Evolutionary conservation across 30 jellyfish, hydroid and myxozoan genomes (phyloP), one percentile per base, ranked within the genome.

Genomic region (Aurelia aurita): DNA sequence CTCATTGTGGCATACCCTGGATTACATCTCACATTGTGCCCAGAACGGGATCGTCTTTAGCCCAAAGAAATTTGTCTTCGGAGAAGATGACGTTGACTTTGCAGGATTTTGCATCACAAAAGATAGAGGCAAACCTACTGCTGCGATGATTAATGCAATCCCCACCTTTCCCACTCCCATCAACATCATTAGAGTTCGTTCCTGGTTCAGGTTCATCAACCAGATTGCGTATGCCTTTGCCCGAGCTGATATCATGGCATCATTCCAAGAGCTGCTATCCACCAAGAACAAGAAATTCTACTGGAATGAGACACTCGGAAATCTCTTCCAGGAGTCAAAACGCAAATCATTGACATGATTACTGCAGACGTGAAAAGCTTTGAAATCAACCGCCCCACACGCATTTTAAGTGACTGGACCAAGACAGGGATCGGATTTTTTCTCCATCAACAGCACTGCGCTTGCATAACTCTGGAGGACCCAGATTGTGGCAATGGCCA

Each of bases 151-250:
- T n/a, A n/a, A n/a, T n/a, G n/a, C n/a, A n/a, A n/a, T 59, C 32
- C 47, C 44, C 39, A 51, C 47, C 60, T 87, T 87, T 46, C 93
- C 96, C 14, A 87, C 54, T 22, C 92, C 89, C 20, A 49, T 11
- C 9, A 12, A 26, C 26, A 77, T 80, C 44, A 81, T 86, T 3
- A 91, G 73, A 46, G 74, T 68, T 18, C 16, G 90, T n/a, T 88
- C 91, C 19, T 88, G 96, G 96, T 88, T 81, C 73, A 91, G 92
- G 3, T 9, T 88, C 18, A 78, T 88, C 34, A 88, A 81, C 65
- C 97, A 82, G 67, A 21, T 82, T 44, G 61, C 91, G 15, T 88
- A 69, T 45, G 21, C 93, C 16, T 86, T 74, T 45, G 80, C 86
- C 51, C 77, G 26, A 35, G 87, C 92, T 29, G 63, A n/a, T 14